A percentile compares a stretch with the other conserved stretches of the same genome.
phyloP scores from a whole-genome alignment of 2,888 invertebrate genomes.

The Spatulosminthurus flaviceps region DNA sequence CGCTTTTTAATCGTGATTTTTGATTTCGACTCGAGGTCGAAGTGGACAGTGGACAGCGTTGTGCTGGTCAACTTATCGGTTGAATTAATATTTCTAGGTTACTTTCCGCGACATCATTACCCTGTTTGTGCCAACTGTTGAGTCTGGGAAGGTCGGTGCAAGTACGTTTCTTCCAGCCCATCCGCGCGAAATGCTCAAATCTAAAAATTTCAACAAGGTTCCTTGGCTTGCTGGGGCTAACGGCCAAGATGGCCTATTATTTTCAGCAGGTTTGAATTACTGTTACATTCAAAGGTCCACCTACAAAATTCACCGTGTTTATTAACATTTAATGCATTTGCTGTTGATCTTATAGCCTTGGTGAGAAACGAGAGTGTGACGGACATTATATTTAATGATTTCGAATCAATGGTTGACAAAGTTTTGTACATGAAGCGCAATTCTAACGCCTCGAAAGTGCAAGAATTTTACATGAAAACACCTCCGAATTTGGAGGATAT shows the following conservation, averaged over 20 bases:
- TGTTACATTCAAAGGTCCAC: neutral
- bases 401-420: neutral
- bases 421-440: neutral
- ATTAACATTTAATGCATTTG: no score
- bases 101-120: constrained; percentile 36
- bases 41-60: no score
- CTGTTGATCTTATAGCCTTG: constrained; percentile 20
- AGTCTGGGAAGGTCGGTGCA: neutral
- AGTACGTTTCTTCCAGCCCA: constrained; percentile 24
- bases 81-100: no score
- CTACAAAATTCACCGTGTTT: no score
- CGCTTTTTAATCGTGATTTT: no score
- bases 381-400: constrained; percentile 21
- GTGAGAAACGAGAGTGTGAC: constrained; percentile 19
- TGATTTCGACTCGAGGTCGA: no score
- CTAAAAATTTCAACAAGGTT: constrained; percentile 2
- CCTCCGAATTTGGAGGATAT: constrained; percentile 7
- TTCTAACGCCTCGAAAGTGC: constrained; percentile 31
- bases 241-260: constrained; percentile 33
- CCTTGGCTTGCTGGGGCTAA: constrained; percentile 38
- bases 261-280: constrained; percentile 28
- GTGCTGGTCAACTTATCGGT: no score
- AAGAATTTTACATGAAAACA: constrained; percentile 28
- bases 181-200: constrained; percentile 22
- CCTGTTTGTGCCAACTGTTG: constrained; percentile 36